Base-by-base conservation (phyloP, 37 sponge, comb jelly and placozoan genomes). In the Halichondria panicea region DNA sequence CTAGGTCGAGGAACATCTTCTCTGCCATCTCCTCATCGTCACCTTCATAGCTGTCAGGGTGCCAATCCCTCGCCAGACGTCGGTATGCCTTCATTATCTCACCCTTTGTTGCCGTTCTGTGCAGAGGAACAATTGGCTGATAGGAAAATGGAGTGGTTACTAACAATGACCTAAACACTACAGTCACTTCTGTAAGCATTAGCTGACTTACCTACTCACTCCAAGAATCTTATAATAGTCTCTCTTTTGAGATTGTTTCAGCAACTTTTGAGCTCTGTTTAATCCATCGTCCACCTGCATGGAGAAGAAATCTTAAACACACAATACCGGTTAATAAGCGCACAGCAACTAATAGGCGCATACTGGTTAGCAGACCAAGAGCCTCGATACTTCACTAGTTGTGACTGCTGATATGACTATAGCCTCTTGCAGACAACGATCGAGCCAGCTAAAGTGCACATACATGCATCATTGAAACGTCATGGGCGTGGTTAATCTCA, bases 151-250 rank as follows among this genome's bases (percentile, higher is more conserved):
- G n/a, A n/a, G n/a, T n/a, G n/a, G n/a, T n/a, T n/a, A n/a, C n/a
- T n/a, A n/a, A n/a, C n/a, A n/a, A n/a, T n/a, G n/a, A n/a, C n/a
- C n/a, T n/a, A n/a, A n/a, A n/a, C n/a, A n/a, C n/a, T n/a, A 48
- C 15, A 18, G 15, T 48, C 52, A 48, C 11, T 11, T 18, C 52
- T 15, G 15, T 18, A 48, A 48, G 11, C 60, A 12, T 24, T 24
- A 31, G 32, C 57, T 45, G 28, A 28, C 66, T 77, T 42, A 90
- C 89, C 94, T 90, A 39, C 76, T 85, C 22, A 98, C 91, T 63
- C 96, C 99, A 40, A 98, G 84, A 8, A 98, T 95, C 36, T 98
- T 98, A 50, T 98, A 98, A 67, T 98, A 98, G 78, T 98, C 99
- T 80, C 96, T 84, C 66, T 91, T 98, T 56, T 95, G 88, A 27